Percentiles rank a stretch among this genome's conserved stretches.
These are phyloP conservation scores for Cyprinodon brontotheroides DNA, from an alignment of 2,113 vertebrate species.

Conservation along the genomic window DNA sequence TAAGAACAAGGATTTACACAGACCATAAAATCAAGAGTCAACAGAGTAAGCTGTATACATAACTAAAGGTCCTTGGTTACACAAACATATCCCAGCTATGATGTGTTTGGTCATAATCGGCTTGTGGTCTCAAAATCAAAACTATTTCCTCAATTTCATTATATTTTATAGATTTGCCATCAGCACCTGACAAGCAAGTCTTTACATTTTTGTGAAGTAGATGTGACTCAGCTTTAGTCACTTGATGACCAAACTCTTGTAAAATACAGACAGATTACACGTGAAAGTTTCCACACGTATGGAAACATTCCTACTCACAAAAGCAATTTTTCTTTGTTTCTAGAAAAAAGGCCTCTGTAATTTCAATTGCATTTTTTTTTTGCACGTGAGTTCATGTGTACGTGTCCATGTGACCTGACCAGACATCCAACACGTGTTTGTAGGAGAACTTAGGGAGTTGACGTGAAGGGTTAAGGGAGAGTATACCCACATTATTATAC, in stretches of 20 bases:
- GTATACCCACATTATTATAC: conserved; percentile 58
- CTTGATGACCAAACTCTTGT: conserved; percentile 31
- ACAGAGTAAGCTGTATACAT: conserved; percentile 38
- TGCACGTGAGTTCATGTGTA: conserved; percentile 41
- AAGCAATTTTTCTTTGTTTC: conserved; percentile 18
- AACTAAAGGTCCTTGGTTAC: conserved; percentile 36
- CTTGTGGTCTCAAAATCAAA: conserved; percentile 15
- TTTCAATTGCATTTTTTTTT: conserved; percentile 38
- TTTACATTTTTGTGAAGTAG: conserved; percentile 20
- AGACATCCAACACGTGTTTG: conserved; percentile 46
- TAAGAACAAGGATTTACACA: conserved; percentile 48
- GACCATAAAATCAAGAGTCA: conserved; percentile 37
- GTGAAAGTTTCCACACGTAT: conserved; percentile 5
- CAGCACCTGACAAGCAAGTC: conserved; percentile 10
- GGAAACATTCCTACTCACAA: conserved; percentile 5
- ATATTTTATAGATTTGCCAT: conserved; percentile 7
- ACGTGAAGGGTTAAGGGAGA: neutral
- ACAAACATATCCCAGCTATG: conserved; percentile 19
- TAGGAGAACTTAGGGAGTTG: conserved; percentile 16
- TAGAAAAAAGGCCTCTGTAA: conserved; percentile 37
- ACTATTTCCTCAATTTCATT: conserved; percentile 3
- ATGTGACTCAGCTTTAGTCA: conserved; percentile 48
- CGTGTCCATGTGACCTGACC: conserved; percentile 33
- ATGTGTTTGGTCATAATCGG: conserved; percentile 11
- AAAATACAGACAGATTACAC: conserved; percentile 41